A percentile compares a stretch with the other conserved stretches of the same genome.
Evolutionary conservation across 2,113 vertebrate species (phyloP).

Genomic region (Chinchilla lanigera): DNA sequence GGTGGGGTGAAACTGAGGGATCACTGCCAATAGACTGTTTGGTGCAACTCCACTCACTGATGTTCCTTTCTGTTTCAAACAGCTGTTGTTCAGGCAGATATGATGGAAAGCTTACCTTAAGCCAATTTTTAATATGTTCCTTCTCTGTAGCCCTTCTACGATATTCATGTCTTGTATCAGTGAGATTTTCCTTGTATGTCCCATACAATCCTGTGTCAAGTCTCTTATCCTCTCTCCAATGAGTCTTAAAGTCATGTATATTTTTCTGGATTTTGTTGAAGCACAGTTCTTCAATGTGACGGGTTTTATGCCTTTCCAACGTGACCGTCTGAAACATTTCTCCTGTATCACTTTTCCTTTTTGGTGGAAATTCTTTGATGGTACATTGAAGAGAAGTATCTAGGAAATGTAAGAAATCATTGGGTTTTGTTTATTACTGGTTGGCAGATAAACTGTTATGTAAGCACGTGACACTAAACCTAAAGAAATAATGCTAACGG

Average conservation of each 20-base stretch:
- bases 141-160: not conserved
- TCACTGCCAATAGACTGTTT: not conserved
- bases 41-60: not conserved
- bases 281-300: not conserved
- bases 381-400: not conserved
- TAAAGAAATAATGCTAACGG: not conserved
- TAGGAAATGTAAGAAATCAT: not conserved
- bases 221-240: not conserved
- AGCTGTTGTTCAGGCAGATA: not conserved
- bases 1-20: not conserved
- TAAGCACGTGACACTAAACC: not conserved
- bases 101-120: not conserved
- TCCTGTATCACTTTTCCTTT: not conserved
- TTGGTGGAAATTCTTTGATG: not conserved
- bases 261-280: not conserved
- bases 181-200: not conserved
- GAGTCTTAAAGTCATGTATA: not conserved
- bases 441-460: not conserved
- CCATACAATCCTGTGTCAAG: not conserved
- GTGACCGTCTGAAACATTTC: not conserved
- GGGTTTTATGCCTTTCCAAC: not conserved
- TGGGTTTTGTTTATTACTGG: not conserved
- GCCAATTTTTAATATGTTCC: not conserved
- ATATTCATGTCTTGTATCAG: not conserved
- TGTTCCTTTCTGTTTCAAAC: not conserved